Evolutionary conservation across 1,140 invertebrate species (phyloP).

Genomic region (honey bee (Apis mellifera)): Amel_HAv3.1 CM009936.2:9695501-9696000

Average conservation of each 20-base stretch:
- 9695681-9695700: too few relatives aligned
- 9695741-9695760: too few relatives aligned
- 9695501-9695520: constrained; percentile 45
- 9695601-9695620: neutral
- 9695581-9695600: constrained; percentile 25
- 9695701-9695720: too few relatives aligned
- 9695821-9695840: neutral
- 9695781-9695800: too few relatives aligned
- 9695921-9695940: neutral
- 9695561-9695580: constrained; percentile 42
- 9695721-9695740: too few relatives aligned
- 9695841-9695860: too few relatives aligned
- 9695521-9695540: constrained; percentile 51
- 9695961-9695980: neutral
- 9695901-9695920: neutral
- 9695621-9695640: neutral
- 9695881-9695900: neutral
- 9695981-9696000: neutral
- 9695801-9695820: too few relatives aligned
- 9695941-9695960: neutral
- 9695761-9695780: too few relatives aligned
- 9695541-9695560: constrained; percentile 1
- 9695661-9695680: neutral
- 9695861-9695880: too few relatives aligned
- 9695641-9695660: neutral